Percentiles rank a stretch among this genome's conserved stretches.
These are phyloP conservation scores for Conger conger DNA, from an alignment of 2,113 vertebrate genomes.

Conservation along the genomic window DNA sequence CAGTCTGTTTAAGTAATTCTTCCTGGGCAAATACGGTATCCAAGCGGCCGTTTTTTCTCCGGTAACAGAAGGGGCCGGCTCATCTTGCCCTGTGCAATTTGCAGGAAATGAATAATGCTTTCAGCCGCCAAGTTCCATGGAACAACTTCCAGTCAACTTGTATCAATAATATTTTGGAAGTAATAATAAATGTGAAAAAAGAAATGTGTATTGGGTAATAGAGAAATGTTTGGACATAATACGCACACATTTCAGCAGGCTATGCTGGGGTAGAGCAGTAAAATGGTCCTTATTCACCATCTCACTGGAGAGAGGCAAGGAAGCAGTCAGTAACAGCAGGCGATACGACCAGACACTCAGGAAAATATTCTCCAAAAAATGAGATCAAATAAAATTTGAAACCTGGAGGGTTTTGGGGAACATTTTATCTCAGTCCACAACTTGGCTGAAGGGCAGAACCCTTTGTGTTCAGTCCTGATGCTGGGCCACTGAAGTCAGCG, in stretches of 20 bases:
- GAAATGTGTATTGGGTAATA: background rate
- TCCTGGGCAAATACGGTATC: conserved; percentile 72
- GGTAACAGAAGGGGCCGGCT: conserved; percentile 65
- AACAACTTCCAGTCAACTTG: conserved; percentile 24
- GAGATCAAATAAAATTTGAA: background rate
- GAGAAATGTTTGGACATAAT: background rate
- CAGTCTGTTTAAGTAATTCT: conserved; percentile 23
- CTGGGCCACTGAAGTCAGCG: background rate
- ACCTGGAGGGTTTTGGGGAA: background rate
- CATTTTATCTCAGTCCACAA: background rate
- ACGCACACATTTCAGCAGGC: background rate
- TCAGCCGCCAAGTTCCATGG: conserved; percentile 21
- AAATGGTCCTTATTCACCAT: background rate
- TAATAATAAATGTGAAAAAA: background rate
- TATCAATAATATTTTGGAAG: conserved; percentile 3
- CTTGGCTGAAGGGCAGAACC: background rate
- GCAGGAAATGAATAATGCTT: conserved; percentile 39
- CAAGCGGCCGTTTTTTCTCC: conserved; percentile 64
- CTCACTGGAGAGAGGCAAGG: conserved; percentile 12
- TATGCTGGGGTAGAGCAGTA: background rate
- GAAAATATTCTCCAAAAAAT: background rate
- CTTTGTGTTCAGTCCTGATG: background rate
- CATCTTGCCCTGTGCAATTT: conserved; percentile 68
- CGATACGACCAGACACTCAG: background rate
- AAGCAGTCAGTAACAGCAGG: conserved; percentile 30